Evolutionary conservation across 2,888 invertebrate species (phyloP).

Genomic region (Orthosia cruda): DNA sequence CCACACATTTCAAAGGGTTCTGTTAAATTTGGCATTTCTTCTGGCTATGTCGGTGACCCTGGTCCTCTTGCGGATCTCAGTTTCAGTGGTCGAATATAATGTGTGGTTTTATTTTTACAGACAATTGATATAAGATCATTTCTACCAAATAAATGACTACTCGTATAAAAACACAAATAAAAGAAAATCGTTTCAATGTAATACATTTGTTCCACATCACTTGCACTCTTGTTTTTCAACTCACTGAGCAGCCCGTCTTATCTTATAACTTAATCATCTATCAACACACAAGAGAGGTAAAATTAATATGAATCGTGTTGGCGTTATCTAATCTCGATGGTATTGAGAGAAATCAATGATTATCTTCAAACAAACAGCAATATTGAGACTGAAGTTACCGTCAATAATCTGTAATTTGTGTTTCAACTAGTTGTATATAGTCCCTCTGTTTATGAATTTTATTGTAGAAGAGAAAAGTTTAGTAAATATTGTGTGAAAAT

Average conservation of each 20-base stretch:
- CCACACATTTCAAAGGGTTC: no score
- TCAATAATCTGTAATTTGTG: constrained; percentile 15
- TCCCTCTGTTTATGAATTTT: background rate
- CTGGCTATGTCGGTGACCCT: no score
- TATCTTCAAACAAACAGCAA: constrained; percentile 1
- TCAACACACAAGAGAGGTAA: background rate
- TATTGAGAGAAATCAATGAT: constrained; percentile 20
- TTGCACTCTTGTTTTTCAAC: background rate
- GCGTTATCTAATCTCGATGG: constrained; percentile 19
- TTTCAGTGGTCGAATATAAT: no score
- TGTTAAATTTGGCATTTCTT: no score
- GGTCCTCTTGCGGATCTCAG: no score
- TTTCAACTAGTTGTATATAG: background rate
- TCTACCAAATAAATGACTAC: no score
- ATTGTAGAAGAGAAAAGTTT: no score
- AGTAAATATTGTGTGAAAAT: no score
- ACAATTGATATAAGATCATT: no score
- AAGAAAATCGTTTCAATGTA: background rate
- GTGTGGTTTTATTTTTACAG: no score
- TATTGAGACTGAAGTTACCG: constrained; percentile 14
- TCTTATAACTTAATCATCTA: background rate
- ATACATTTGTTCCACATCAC: background rate
- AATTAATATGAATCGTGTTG: constrained; percentile 24
- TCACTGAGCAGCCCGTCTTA: background rate
- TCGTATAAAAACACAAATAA: background rate